Conservation (phyloP, 2,797 vertebrate species). For the Pseudocheirus occidentalis region DNA sequence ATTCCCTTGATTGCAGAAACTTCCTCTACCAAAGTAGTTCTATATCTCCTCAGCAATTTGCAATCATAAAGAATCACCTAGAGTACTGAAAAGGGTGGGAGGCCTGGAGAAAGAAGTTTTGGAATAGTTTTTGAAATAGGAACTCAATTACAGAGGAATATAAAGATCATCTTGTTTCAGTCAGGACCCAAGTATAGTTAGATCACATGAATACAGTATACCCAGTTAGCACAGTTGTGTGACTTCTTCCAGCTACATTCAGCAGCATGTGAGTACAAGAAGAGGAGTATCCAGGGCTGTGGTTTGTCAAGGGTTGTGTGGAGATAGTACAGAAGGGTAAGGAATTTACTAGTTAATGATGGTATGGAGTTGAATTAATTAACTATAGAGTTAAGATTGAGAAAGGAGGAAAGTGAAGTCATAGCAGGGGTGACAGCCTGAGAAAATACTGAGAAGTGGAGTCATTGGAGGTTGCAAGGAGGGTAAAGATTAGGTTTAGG, state of each 20-base stretch:
- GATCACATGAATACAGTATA: neutral
- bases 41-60: neutral
- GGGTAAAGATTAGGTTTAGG: neutral
- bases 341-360: neutral
- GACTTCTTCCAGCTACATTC: neutral
- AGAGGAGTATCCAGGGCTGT: neutral
- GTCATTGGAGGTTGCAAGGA: neutral
- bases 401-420: neutral
- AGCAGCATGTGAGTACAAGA: neutral
- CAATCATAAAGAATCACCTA: neutral
- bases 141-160: neutral
- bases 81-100: neutral
- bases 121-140: neutral
- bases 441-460: neutral
- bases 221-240: neutral
- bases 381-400: neutral
- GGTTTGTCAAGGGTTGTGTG: neutral
- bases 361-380: neutral
- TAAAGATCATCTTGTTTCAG: neutral
- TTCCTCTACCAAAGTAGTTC: neutral
- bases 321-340: neutral
- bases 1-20: neutral
- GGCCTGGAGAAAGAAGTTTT: neutral
- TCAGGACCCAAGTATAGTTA: neutral
- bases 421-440: neutral